Evolutionary conservation across 1,140 invertebrate genomes (phyloP).

Genomic region (Lucilia cuprina): DNA sequence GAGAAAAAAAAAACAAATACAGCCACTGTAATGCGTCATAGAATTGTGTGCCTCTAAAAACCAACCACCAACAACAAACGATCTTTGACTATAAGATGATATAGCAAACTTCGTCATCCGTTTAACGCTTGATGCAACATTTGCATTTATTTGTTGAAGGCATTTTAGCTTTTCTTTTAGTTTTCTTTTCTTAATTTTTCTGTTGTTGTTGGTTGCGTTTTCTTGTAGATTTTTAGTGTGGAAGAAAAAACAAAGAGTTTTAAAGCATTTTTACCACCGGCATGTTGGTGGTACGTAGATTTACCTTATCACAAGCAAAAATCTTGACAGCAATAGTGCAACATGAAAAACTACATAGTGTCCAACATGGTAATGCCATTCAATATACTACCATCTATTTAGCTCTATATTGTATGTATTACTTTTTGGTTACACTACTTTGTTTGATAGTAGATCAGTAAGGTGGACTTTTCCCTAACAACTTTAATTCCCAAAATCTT

Average conservation of each 20-base stretch:
- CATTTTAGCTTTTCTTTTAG: not conserved
- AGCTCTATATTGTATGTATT: not conserved
- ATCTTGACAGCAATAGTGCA: conserved; percentile 35
- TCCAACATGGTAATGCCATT: conserved; percentile 34
- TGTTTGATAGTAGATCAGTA: too few relatives aligned
- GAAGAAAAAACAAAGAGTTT: not conserved
- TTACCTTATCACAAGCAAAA: conserved; percentile 10
- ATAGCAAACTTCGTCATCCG: conserved; percentile 23
- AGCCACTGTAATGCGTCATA: not conserved
- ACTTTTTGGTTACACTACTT: not conserved
- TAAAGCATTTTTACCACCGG: conserved; percentile 14
- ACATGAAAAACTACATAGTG: conserved; percentile 30
- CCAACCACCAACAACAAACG: not conserved
- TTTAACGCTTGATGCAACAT: conserved; percentile 26
- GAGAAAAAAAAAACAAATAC: not conserved
- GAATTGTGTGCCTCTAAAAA: not conserved
- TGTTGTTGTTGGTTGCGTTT: too few relatives aligned
- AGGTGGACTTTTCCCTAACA: too few relatives aligned
- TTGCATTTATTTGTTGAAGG: conserved; percentile 20
- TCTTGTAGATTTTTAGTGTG: not conserved
- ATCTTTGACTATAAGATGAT: not conserved
- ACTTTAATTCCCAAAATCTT: too few relatives aligned
- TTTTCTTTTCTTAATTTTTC: not conserved
- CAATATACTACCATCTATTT: conserved; percentile 15
- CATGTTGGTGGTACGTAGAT: not conserved